A percentile compares a stretch with the other conserved stretches of the same genome.
phyloP scores from a whole-genome alignment of 2,113 vertebrate genomes.

The Siphamia tubifer region DNA sequence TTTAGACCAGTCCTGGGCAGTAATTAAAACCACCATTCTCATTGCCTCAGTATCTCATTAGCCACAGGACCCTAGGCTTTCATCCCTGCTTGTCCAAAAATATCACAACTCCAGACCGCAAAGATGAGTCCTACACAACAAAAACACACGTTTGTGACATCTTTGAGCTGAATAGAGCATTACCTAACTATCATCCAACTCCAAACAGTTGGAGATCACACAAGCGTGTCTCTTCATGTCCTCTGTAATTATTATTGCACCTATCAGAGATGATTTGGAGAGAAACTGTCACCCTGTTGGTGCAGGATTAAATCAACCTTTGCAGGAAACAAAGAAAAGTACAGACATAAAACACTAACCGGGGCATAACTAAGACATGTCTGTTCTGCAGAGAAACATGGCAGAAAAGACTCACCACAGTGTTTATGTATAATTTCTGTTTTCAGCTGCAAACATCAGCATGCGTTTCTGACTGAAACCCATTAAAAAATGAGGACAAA shows the following conservation, averaged over 20 bases:
- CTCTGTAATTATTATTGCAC: conserved; percentile 39
- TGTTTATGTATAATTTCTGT: conserved; percentile 23
- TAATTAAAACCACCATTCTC: conserved; percentile 98
- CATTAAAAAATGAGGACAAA: conserved; percentile 57
- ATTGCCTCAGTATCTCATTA: conserved; percentile 96
- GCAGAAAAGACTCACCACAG: not conserved
- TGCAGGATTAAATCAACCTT: conserved; percentile 50
- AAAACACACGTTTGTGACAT: conserved; percentile 50
- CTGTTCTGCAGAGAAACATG: conserved; percentile 16
- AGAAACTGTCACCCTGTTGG: conserved; percentile 34
- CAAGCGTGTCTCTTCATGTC: conserved; percentile 29
- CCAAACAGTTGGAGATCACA: conserved; percentile 35
- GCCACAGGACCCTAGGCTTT: conserved; percentile 89
- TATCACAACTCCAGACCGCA: conserved; percentile 72
- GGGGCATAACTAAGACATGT: not conserved
- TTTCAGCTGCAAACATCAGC: conserved; percentile 39
- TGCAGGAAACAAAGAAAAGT: conserved; percentile 39
- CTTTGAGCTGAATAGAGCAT: conserved; percentile 47
- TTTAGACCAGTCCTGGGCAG: conserved; percentile 86
- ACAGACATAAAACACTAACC: conserved; percentile 15
- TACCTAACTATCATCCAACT: conserved; percentile 47
- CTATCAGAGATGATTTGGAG: conserved; percentile 24
- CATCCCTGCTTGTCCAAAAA: conserved; percentile 92
- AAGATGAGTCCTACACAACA: conserved; percentile 43
- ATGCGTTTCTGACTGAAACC: conserved; percentile 27